Base-by-base conservation (phyloP, 2,113 vertebrate species). In the Rhinoderma darwinii region DNA sequence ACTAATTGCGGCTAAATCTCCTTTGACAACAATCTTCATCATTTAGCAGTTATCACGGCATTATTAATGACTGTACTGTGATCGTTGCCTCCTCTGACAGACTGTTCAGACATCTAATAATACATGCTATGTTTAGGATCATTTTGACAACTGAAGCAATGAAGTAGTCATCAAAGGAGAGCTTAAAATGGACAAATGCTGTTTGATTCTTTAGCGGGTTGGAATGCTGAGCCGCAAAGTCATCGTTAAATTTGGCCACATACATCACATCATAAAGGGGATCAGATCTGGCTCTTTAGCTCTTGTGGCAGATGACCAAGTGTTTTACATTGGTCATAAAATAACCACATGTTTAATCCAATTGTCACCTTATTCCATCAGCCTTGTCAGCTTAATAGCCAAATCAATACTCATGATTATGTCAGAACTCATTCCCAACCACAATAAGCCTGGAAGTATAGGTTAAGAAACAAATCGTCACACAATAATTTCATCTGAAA, bases 81-180 rank as follows among this genome's bases (percentile, higher is more conserved):
- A 72, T 72, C 41, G 68, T 72, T 72, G 35, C 68, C 68, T 72
- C 68, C 17, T 17, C 66, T 41, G 68, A 72, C 68, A 72, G 68
- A 20, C 20, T 8, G 68, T 41, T 72, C 37, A 22, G 68, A 72
- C 68, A 41, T 72, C 68, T 72, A 25, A 72, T 72, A 72, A 72
- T 39, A 72, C 39, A 72, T 72, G 68, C 18, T 41, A 39, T 7
- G 22, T 39, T 72, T 9, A 41, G 8, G 0, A 41, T 25, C 68
- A 72, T 72, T 72, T 72, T 72, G 68, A 72, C 68, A 72, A 72
- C 68, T 41, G 37, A 72, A 25, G 68, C 68, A 41, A 41, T 72
- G 37, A 72, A 41, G 37, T 37, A 39, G 35, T 72, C 68, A 72
- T 41, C 68, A 72, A 41, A 72, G 35, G 9, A 41, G 20, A 39